Base-by-base conservation (phyloP, 2,113 vertebrate species). In the Columba livia region DNA sequence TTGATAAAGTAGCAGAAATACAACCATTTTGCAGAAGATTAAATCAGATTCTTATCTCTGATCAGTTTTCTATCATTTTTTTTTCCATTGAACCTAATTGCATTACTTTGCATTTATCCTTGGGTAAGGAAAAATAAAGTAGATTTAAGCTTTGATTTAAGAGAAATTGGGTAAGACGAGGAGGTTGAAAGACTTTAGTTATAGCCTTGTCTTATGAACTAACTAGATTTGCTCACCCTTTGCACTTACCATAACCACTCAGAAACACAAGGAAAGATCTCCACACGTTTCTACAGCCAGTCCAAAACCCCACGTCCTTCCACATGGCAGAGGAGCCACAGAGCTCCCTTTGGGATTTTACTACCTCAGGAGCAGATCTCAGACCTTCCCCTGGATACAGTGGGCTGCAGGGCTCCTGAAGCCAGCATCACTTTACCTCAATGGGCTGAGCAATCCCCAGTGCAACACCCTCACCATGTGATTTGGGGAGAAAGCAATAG, bases 81-180 rank as follows among this genome's bases (percentile, higher is more conserved):
- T 86, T 84, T 84, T 80, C 60, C 81, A 90, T 28, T 85, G 70
- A 92, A 90, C n/a, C 47, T 92, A 94, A 94, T 94, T 85, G 79
- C 31, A 2, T 74, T 69, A 69, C 42, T 96, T 93, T 94, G 70
- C 79, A 89, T 93, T 93, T 96, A 50, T 84, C 88, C 92, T 90
- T 87, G 65, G 86, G 85, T 93, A 69, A 94, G 65, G 58, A 85
- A 79, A 95, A 81, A 20, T 25, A 88, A 64, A 81, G 53, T 28
- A 79, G 40, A 72, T 48, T 36, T 53, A 60, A 79, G 57, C 64
- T 81, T 86, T 1, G 0, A 88, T 89, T 92, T 65, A 82, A 80
- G 53, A 90, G 51, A 92, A 93, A 93, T 61, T 48, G 85, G 60
- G 56, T 93, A 67, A 93, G 82, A 53, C 18, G 14, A 80, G 44